These are phyloP conservation scores for Panzeria rudis DNA, from an alignment of 2,888 invertebrate genomes.

Conservation along the genomic window DNA sequence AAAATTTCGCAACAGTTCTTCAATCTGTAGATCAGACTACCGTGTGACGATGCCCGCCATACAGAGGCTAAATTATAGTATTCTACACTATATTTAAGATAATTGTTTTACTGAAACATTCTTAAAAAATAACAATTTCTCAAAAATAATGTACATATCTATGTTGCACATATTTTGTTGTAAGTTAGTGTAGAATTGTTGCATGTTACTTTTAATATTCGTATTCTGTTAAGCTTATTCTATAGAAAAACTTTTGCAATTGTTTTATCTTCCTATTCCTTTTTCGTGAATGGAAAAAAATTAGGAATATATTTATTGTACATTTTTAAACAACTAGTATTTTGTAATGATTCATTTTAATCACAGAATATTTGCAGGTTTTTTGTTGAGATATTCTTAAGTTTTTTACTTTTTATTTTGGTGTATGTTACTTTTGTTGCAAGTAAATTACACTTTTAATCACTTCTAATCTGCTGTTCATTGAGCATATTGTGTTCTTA, in stretches of 20 bases:
- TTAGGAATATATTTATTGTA: conserved; percentile 23
- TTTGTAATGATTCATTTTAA: conserved; percentile 64
- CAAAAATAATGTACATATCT: neutral
- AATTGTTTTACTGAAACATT: neutral
- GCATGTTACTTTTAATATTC: conserved; percentile 45
- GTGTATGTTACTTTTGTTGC: conserved; percentile 33
- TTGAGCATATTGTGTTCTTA: conserved; percentile 59
- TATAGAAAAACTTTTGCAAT: conserved; percentile 3
- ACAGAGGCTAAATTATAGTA: neutral
- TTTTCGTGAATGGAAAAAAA: conserved; percentile 4
- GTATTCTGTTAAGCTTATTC: conserved; percentile 20
- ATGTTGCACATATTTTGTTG: conserved; percentile 43
- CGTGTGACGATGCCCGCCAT: neutral
- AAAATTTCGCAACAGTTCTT: too few species aligned
- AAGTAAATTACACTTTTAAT: conserved; percentile 72
- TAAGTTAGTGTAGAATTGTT: conserved; percentile 50
- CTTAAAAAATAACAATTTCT: neutral
- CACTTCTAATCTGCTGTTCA: conserved; percentile 70
- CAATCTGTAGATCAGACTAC: neutral
- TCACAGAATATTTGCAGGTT: conserved; percentile 57
- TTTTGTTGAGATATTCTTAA: conserved; percentile 34
- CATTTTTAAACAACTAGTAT: conserved; percentile 62
- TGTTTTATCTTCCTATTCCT: neutral
- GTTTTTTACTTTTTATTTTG: neutral
- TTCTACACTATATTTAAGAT: neutral